These are phyloP conservation scores for Gymnocypris eckloni DNA, from an alignment of 2,797 vertebrate genomes.

Conservation along the genomic window DNA sequence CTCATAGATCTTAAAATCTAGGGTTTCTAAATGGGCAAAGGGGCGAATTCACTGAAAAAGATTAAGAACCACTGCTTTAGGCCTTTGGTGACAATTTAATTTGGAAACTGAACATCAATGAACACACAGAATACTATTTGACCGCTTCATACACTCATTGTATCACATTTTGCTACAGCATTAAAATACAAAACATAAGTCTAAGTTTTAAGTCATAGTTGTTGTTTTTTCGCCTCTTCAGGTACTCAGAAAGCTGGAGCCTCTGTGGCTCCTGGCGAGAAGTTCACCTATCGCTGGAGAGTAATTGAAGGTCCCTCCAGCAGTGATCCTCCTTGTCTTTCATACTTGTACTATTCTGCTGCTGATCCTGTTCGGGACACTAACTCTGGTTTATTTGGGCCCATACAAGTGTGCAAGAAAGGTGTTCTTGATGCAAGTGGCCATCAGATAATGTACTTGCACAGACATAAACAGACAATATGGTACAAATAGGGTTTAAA, in stretches of 20 bases:
- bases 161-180: not conserved
- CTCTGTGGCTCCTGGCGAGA: constrained; percentile 76
- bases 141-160: not conserved
- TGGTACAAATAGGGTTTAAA: not conserved
- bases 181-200: not conserved
- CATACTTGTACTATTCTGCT: constrained; percentile 85
- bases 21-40: not conserved
- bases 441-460: constrained; percentile 75
- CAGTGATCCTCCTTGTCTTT: constrained; percentile 80
- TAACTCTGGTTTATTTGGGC: constrained; percentile 83
- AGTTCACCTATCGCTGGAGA: constrained; percentile 81
- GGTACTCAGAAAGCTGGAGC: constrained; percentile 73
- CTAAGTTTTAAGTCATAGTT: not conserved
- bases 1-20: not conserved
- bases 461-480: not conserved
- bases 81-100: not conserved
- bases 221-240: not conserved
- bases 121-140: not conserved
- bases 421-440: constrained; percentile 72
- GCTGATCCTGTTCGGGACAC: constrained; percentile 79
- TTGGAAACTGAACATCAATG: not conserved
- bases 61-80: too few species aligned
- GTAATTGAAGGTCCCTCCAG: constrained; percentile 78
- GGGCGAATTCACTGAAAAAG: not conserved
- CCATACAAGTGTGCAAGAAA: constrained; percentile 82